Conservation (phyloP, 2,113 vertebrate species). For the Rhodinocichla rosea region DNA sequence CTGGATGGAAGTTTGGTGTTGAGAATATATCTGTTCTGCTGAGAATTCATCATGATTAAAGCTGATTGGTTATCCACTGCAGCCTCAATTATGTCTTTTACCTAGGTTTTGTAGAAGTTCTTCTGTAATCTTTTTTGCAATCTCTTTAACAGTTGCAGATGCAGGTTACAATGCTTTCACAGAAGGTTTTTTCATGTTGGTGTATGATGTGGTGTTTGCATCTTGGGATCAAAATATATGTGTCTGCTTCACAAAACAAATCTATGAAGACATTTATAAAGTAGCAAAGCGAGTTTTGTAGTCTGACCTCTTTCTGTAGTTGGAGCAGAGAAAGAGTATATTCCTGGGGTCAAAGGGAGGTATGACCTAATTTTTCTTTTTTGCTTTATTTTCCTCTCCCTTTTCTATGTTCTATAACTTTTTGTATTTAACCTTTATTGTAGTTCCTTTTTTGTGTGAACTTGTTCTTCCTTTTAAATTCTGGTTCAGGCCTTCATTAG, state of each 20-base stretch:
- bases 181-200: not conserved
- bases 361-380: not conserved
- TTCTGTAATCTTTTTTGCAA: not conserved
- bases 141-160: not conserved
- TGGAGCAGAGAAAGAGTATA: not conserved
- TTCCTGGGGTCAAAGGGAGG: rapidly evolving
- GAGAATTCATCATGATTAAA: not conserved
- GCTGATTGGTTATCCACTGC: not conserved
- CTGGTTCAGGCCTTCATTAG: not conserved
- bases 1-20: not conserved
- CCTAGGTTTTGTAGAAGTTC: not conserved
- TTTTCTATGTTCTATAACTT: not conserved
- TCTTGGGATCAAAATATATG: not conserved
- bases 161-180: not conserved
- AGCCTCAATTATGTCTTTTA: not conserved
- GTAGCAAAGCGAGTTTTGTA: not conserved
- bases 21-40: not conserved
- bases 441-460: not conserved
- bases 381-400: not conserved
- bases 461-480: not conserved
- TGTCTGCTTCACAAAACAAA: not conserved
- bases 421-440: not conserved
- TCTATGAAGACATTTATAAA: not conserved
- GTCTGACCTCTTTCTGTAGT: not conserved
- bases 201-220: rapidly evolving